phyloP scores from a whole-genome alignment of 1,140 invertebrate genomes.

The Lepidurus packardi region DNA sequence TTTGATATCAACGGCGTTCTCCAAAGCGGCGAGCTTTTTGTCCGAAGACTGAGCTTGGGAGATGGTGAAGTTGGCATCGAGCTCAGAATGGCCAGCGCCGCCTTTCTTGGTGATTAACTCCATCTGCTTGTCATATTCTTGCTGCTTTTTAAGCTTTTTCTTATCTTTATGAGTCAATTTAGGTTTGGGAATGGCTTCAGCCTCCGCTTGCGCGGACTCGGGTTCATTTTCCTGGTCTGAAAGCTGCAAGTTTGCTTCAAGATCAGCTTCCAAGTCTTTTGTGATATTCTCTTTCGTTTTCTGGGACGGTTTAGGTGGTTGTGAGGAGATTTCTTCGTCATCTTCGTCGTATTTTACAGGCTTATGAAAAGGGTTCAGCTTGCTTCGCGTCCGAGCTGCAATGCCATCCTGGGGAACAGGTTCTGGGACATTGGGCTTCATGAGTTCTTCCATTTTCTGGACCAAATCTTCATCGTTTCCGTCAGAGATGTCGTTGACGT shows the following conservation, averaged over 20 bases:
- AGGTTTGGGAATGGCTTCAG: slow-evolving; percentile 14
- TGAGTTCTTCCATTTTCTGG: slow-evolving; percentile 27
- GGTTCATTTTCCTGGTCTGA: slow-evolving; percentile 24
- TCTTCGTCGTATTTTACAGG: slow-evolving; percentile 35
- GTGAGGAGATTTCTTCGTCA: slow-evolving; percentile 10
- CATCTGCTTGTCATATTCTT: slow-evolving; percentile 86
- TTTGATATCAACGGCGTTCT: slow-evolving; percentile 96
- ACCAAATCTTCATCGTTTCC: slow-evolving; percentile 37
- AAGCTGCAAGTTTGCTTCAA: slow-evolving; percentile 33
- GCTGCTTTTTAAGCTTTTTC: slow-evolving; percentile 49
- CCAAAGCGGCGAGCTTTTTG: slow-evolving; percentile 73
- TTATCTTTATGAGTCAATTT: slow-evolving; percentile 39
- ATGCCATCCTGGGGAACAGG: not conserved
- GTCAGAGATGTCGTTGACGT: slow-evolving; percentile 35
- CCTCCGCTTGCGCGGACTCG: not conserved
- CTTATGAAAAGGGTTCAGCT: not conserved
- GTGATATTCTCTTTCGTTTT: slow-evolving; percentile 30
- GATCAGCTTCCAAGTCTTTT: slow-evolving; percentile 28
- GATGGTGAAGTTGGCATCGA: slow-evolving; percentile 92
- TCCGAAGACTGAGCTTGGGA: slow-evolving; percentile 85
- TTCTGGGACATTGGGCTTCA: not conserved
- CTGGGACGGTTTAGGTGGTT: too few relatives aligned
- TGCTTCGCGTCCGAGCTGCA: not conserved
- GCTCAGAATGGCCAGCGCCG: slow-evolving; percentile 75
- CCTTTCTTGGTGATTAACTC: slow-evolving; percentile 81